Evolutionary conservation across 35 echinoderm and acorn worm species (phyloP).

Genomic region (Amphiura filiformis): DNA sequence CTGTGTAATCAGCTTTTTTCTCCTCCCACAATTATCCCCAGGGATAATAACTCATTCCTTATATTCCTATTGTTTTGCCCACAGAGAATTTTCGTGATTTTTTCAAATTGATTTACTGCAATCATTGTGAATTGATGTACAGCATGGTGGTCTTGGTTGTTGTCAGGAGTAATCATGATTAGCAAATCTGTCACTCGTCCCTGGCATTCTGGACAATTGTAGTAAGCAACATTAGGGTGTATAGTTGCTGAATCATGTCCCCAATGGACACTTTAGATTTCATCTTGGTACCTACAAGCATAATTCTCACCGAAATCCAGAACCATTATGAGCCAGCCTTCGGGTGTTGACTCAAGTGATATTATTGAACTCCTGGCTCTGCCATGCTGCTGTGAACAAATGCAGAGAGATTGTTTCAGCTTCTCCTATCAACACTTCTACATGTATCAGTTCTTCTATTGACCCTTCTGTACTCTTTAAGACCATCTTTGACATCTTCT

Average conservation of each 20-base stretch:
- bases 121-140: constrained; percentile 18
- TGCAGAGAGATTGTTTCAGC: constrained; percentile 28
- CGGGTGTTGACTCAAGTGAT: constrained; percentile 12
- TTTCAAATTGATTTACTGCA: constrained; percentile 16
- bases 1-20: no score
- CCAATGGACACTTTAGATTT: constrained; percentile 55
- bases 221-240: constrained; percentile 24
- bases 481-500: constrained; percentile 21
- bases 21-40: no score
- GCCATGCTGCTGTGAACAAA: constrained; percentile 39
- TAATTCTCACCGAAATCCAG: constrained; percentile 56
- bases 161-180: constrained; percentile 39
- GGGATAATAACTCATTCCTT: no score
- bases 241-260: constrained; percentile 25
- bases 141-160: constrained; percentile 54
- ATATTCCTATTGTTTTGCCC: no score
- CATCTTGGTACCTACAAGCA: constrained; percentile 38
- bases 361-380: neutral
- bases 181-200: constrained; percentile 26
- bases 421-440: constrained; percentile 25
- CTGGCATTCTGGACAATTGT: constrained; percentile 26
- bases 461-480: neutral
- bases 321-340: constrained; percentile 18
- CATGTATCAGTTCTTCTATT: neutral
- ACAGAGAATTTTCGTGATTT: no score